A percentile compares a stretch with the other conserved stretches of the same genome.
These are phyloP conservation scores for Paelopatides confundens DNA, from an alignment of 53 echinoderm and acorn worm species.

Conservation along the genomic window DNA sequence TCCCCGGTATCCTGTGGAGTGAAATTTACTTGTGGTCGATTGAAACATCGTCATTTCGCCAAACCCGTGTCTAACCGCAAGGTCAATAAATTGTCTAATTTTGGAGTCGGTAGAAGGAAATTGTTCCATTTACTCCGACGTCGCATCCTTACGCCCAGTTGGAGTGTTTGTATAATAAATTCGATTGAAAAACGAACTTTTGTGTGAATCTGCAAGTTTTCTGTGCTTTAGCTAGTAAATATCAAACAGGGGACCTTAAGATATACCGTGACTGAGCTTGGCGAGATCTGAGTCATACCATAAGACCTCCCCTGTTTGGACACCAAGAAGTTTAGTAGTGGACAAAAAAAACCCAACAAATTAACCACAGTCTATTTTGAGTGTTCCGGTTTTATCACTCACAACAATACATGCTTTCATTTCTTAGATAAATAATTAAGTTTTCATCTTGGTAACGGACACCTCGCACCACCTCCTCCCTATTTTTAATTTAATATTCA, in stretches of 20 bases:
- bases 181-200: slow-evolving; percentile 29
- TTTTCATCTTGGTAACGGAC: too few species aligned
- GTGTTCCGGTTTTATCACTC: neutral
- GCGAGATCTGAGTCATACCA: slow-evolving; percentile 2
- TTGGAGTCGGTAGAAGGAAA: slow-evolving; percentile 34
- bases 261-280: slow-evolving; percentile 4
- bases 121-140: slow-evolving; percentile 22
- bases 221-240: neutral
- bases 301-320: neutral
- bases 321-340: neutral
- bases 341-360: neutral
- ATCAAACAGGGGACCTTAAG: neutral
- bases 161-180: slow-evolving; percentile 38
- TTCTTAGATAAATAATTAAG: neutral
- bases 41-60: slow-evolving; percentile 24
- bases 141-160: slow-evolving; percentile 26
- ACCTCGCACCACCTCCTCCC: too few species aligned
- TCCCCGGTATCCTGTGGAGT: slow-evolving; percentile 32
- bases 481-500: too few species aligned
- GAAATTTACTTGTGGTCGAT: slow-evolving; percentile 43
- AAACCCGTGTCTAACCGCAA: slow-evolving; percentile 45
- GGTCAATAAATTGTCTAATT: slow-evolving; percentile 47
- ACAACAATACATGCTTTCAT: neutral
- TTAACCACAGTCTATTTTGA: neutral
- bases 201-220: neutral